Conservation (phyloP, 2,113 vertebrate species). For the Callipepla squamata region DNA sequence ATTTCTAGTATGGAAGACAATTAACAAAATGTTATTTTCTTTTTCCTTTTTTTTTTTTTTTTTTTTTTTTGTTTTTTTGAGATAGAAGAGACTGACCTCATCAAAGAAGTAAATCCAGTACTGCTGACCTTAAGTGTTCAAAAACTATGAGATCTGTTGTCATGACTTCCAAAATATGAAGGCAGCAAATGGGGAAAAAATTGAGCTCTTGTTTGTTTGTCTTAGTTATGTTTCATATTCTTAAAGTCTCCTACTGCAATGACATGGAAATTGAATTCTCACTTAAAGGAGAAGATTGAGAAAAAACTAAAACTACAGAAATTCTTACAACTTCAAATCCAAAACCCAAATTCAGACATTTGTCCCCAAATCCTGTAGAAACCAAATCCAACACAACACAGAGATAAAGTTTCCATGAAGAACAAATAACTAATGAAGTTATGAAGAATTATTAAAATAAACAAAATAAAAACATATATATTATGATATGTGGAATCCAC, state of each 20-base stretch:
- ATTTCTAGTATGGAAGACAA: not conserved
- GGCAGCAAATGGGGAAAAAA: not conserved
- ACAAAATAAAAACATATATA: not conserved
- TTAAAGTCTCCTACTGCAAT: not conserved
- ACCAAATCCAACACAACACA: not conserved
- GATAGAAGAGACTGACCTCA: not conserved
- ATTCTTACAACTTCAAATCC: not conserved
- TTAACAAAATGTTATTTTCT: not conserved
- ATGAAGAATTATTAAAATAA: not conserved
- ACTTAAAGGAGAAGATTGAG: not conserved
- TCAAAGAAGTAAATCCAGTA: not conserved
- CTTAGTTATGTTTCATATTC: not conserved
- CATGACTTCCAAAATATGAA: not conserved
- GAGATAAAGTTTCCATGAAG: not conserved
- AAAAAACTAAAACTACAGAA: not conserved
- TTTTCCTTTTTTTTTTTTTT: not conserved
- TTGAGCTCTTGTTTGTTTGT: not conserved
- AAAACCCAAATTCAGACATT: not conserved
- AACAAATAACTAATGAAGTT: not conserved
- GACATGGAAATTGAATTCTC: not conserved
- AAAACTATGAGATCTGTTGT: not conserved
- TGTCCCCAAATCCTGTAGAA: not conserved
- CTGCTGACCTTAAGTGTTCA: not conserved
- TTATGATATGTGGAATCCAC: not conserved
- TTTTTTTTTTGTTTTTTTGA: not conserved